Conservation (phyloP, 2,113 vertebrate genomes). For the Gracilinanus agilis region DNA sequence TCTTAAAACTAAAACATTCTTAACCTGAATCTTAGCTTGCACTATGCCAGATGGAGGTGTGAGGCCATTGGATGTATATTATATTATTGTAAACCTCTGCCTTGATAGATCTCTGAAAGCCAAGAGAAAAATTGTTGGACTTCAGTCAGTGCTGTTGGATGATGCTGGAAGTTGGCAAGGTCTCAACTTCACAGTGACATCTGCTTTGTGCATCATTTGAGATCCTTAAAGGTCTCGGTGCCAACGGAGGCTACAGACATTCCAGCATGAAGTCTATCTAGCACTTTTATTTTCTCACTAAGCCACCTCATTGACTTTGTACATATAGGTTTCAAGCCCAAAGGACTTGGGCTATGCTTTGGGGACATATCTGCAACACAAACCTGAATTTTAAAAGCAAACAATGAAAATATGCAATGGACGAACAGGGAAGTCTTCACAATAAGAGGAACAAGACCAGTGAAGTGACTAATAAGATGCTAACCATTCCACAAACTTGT, state of each 20-base stretch:
- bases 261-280: background rate
- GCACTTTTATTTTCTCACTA: background rate
- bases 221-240: too few species aligned
- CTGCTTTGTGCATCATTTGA: too few species aligned
- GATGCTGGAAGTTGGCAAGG: background rate
- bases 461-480: background rate
- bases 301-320: background rate
- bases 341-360: background rate
- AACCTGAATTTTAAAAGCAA: background rate
- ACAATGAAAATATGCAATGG: background rate
- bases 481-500: background rate
- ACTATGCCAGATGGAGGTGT: too few species aligned
- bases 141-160: too few species aligned
- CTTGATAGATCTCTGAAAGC: too few species aligned
- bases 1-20: too few species aligned
- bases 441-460: background rate
- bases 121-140: too few species aligned
- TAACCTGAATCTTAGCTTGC: too few species aligned
- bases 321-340: background rate
- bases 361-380: background rate
- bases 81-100: too few species aligned
- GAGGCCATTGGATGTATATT: too few species aligned
- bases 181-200: too few species aligned
- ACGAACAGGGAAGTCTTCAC: background rate
- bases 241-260: background rate